Base-by-base conservation (phyloP, 2,113 vertebrate genomes). In the Dipodomys spectabilis region DNA sequence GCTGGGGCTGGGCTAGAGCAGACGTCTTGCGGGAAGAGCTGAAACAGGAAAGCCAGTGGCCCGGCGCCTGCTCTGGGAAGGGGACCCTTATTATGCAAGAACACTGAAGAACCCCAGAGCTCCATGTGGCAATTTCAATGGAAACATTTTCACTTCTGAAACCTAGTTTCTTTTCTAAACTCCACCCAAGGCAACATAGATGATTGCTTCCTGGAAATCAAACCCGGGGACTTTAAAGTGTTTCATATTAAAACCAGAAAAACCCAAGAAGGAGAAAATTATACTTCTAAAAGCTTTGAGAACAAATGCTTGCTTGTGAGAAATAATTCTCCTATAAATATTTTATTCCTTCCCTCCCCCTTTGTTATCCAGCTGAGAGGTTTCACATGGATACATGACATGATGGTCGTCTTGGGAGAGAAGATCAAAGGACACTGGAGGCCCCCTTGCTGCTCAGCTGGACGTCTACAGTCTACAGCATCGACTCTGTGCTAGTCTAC, bases 181-280 rank as follows among this genome's bases (percentile, higher is more conserved):
- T 92, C 94, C 67, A 86, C 97, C 92, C 96, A 96, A 95, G 95
- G 95, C 96, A 95, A 96, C 94, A 92, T 68, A 85, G 89, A 92
- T 96, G 96, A 97, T 92, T 95, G 71, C 94, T 97, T 96, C 96
- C 94, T 97, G 96, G 96, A 97, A 96, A 92, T 94, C 28, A 62
- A 95, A 89, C 84, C 74, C 80, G 49, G 79, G 78, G 93, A 95
- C 92, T 95, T 96, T 89, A 95, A 64, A 97, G 93, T 94, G 96
- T 90, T 97, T 96, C 94, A 94, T 96, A 96, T 95, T 97, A 95
- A 96, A 96, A 96, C 73, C 95, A 97, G 96, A 97, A 94, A 95
- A 95, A 79, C 85, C 72, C 49, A 93, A 96, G 88, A 90, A 95
- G 72, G 82, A 95, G 93, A 95, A 90, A 96, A 95, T 97, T 94